Evolutionary conservation across 1,140 invertebrate genomes (phyloP).

Genomic region (Harlomillsia oculata): DNA sequence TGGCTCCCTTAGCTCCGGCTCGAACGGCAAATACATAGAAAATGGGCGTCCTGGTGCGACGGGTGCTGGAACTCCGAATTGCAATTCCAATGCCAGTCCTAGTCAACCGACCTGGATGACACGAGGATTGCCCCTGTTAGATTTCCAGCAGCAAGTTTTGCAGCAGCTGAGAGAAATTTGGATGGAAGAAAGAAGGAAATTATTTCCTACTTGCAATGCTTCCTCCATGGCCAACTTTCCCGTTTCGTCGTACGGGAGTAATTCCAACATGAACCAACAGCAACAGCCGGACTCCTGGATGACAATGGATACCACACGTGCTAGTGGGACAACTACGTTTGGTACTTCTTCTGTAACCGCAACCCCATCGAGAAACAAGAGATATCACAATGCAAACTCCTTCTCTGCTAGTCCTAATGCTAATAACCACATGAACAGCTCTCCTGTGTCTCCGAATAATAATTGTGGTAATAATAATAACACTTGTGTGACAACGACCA

Average conservation of each 20-base stretch:
- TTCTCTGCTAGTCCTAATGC: neutral
- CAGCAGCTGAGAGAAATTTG: constrained; percentile 29
- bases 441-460: neutral
- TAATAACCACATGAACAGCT: neutral
- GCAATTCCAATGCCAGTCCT: constrained; percentile 3
- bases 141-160: constrained; percentile 25
- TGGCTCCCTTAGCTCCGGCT: neutral
- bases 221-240: constrained; percentile 9
- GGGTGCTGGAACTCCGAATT: neutral
- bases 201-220: constrained; percentile 14
- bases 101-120: constrained; percentile 7
- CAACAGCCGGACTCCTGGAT: neutral
- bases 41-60: constrained; percentile 1
- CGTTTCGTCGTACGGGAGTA: neutral
- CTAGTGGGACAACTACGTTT: neutral
- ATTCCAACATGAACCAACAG: neutral
- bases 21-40: neutral
- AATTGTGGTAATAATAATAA: constrained; percentile 7
- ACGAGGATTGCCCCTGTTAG: constrained; percentile 22
- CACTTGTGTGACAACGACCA: neutral
- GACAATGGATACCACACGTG: neutral
- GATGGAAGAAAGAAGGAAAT: constrained; percentile 29
- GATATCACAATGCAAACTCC: neutral
- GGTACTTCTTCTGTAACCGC: neutral
- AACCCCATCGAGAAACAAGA: neutral